Percentiles rank a stretch among this genome's conserved stretches.
Conservation (phyloP, 1,140 invertebrate species). For the Drosophila sp. region DNA sequence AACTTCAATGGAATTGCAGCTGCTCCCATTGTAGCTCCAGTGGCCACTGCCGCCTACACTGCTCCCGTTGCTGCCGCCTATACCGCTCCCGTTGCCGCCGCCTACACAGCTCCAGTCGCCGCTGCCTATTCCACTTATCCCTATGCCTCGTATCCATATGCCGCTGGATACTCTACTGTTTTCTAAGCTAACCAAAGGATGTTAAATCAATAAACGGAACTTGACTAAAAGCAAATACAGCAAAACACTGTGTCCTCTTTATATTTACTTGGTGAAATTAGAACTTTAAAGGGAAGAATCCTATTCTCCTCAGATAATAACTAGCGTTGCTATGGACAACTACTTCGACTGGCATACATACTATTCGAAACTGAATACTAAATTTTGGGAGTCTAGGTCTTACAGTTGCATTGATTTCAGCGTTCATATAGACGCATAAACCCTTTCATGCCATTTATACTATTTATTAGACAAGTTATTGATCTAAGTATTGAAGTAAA, state of each 20-base stretch:
- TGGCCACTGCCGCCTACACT: constrained; percentile 48
- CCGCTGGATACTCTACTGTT: constrained; percentile 57
- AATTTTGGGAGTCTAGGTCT: too few species aligned
- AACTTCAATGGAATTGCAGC: constrained; percentile 82
- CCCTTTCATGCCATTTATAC: too few species aligned
- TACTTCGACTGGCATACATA: too few species aligned
- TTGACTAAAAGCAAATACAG: not conserved
- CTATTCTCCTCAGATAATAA: too few species aligned
- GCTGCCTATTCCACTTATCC: constrained; percentile 55
- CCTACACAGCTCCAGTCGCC: constrained; percentile 56
- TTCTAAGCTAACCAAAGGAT: constrained; percentile 39
- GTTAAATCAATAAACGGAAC: constrained; percentile 3
- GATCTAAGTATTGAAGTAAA: too few species aligned
- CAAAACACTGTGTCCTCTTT: not conserved
- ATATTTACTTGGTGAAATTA: not conserved
- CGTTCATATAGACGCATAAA: too few species aligned
- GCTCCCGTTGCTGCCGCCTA: constrained; percentile 67
- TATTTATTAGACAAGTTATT: too few species aligned
- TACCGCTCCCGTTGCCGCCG: constrained; percentile 38
- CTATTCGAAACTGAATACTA: too few species aligned
- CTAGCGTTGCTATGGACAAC: too few species aligned
- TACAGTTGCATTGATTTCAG: too few species aligned
- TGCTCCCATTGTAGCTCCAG: constrained; percentile 65
- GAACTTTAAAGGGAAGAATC: too few species aligned
- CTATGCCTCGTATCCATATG: constrained; percentile 48